phyloP scores from a whole-genome alignment of 2,797 vertebrate genomes.

The Poecile montanus region DNA sequence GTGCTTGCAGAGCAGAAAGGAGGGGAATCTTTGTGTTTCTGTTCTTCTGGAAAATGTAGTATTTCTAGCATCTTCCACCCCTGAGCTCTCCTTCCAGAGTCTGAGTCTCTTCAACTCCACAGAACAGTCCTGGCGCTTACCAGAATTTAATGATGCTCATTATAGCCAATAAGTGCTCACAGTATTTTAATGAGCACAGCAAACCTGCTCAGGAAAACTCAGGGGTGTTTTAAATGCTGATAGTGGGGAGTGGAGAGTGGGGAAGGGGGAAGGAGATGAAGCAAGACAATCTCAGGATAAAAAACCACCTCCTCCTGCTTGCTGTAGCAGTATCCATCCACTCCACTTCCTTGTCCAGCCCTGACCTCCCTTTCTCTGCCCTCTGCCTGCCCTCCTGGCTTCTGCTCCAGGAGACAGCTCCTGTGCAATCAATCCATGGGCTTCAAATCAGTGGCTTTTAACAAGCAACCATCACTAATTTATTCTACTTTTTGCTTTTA shows the following conservation, averaged over 20 bases:
- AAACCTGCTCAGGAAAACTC: slow-evolving; percentile 24
- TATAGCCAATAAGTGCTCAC: slow-evolving; percentile 40
- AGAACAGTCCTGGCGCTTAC: slow-evolving; percentile 25
- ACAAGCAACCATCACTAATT: not conserved
- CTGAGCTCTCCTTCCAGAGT: not conserved
- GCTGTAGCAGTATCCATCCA: not conserved
- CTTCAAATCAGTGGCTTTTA: not conserved
- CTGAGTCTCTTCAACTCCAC: not conserved
- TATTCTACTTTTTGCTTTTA: not conserved
- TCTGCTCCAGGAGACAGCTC: not conserved
- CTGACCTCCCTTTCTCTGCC: not conserved
- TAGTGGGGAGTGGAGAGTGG: not conserved
- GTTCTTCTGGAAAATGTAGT: not conserved
- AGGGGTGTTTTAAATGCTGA: slow-evolving; percentile 15
- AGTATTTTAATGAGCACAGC: slow-evolving; percentile 51
- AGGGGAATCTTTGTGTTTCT: not conserved
- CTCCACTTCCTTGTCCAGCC: not conserved
- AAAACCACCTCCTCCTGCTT: not conserved
- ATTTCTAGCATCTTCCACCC: not conserved
- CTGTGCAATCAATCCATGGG: not conserved
- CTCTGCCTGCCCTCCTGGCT: not conserved
- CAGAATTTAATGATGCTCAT: slow-evolving; percentile 56
- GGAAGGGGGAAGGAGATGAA: not conserved
- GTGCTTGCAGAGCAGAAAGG: not conserved
- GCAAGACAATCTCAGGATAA: not conserved